These are phyloP conservation scores for Galeruca laticollis DNA, from an alignment of 2,888 invertebrate genomes.

Conservation along the genomic window DNA sequence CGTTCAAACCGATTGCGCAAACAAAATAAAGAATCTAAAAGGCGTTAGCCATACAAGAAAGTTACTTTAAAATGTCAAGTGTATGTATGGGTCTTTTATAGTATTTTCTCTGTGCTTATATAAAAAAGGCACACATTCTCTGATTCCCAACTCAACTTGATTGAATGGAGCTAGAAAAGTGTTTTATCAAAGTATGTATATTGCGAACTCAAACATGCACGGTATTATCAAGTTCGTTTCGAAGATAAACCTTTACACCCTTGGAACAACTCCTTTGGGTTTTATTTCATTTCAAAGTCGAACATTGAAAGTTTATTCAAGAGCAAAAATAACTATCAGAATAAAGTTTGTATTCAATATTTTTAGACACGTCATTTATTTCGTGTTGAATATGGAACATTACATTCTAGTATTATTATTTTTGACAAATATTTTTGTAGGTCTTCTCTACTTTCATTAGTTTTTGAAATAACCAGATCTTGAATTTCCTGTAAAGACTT, in stretches of 20 bases:
- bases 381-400: too few relatives aligned
- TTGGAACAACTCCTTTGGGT: background rate
- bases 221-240: slow-evolving; percentile 1
- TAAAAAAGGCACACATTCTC: background rate
- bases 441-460: too few relatives aligned
- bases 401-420: too few relatives aligned
- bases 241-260: background rate
- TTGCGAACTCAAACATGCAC: background rate
- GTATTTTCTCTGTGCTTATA: background rate
- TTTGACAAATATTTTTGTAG: too few relatives aligned
- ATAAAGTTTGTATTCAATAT: background rate
- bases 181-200: background rate
- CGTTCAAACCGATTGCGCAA: background rate
- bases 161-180: background rate
- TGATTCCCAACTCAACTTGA: slow-evolving; percentile 1
- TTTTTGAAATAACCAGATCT: too few relatives aligned
- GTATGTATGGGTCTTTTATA: background rate
- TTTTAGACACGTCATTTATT: background rate
- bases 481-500: too few relatives aligned
- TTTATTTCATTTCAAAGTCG: background rate
- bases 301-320: background rate
- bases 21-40: background rate
- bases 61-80: background rate
- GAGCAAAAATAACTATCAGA: background rate
- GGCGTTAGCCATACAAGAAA: background rate